Conservation (phyloP, 2,888 invertebrate genomes). For the Drosophila infuscata region DNA sequence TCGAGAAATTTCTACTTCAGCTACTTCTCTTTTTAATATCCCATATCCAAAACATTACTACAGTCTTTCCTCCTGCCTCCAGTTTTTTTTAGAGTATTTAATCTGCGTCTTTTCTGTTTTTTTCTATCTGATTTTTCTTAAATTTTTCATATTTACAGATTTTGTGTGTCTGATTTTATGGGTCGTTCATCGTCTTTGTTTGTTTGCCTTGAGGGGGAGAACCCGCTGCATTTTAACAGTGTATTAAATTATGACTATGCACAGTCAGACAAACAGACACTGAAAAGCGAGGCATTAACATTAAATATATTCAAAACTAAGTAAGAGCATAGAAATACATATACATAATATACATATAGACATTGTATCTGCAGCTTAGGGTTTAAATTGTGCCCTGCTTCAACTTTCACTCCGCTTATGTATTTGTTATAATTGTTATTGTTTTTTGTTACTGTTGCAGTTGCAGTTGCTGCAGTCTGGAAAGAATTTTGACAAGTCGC, state of each 20-base stretch:
- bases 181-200: slow-evolving; percentile 18
- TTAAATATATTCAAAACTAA: slow-evolving; percentile 38
- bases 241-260: slow-evolving; percentile 36
- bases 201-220: slow-evolving; percentile 13
- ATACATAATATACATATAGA: neutral
- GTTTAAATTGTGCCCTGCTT: slow-evolving; percentile 12
- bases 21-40: neutral
- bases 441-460: slow-evolving; percentile 16
- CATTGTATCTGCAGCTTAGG: slow-evolving; percentile 13
- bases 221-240: slow-evolving; percentile 56
- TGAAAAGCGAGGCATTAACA: slow-evolving; percentile 50
- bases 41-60: neutral
- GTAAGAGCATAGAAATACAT: neutral
- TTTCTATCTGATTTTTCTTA: neutral
- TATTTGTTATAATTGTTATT: slow-evolving; percentile 45
- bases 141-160: slow-evolving; percentile 13
- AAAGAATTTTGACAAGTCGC: slow-evolving; percentile 59
- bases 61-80: neutral
- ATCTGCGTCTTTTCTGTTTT: neutral
- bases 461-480: slow-evolving; percentile 50
- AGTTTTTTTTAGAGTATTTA: neutral
- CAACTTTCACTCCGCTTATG: slow-evolving; percentile 68
- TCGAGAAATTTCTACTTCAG: neutral
- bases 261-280: slow-evolving; percentile 1
- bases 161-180: slow-evolving; percentile 16